Base-by-base conservation (phyloP, 2,797 vertebrate genomes). In the Xenentodon cancila region DNA sequence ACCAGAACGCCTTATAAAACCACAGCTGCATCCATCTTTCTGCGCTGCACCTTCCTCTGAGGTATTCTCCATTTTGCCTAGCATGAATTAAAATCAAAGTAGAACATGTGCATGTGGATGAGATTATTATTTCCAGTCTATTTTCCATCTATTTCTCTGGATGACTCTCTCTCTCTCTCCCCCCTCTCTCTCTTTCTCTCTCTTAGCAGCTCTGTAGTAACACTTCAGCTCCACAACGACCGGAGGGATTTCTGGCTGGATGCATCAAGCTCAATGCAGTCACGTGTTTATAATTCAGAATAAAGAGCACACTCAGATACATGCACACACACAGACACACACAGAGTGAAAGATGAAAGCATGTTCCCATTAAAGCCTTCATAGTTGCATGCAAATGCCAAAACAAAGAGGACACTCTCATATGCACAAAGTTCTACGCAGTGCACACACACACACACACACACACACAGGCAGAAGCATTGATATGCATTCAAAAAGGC, bases 241-340 rank as follows among this genome's bases (percentile, higher is more conserved):
- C 84, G 66, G 59, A 77, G 87, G 88, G 85, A 87, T 85, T 89
- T 88, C 84, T 89, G 86, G 84, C 77, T 90, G 79, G 68, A 76
- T 88, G 90, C 87, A 82, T 88, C 85, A 72, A 25, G 77, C 80
- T 87, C 84, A 60, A 19, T 69, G 50, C 67, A 69, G 81, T 90
- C 90, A 90, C 76, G 79, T 89, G 89, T 89, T 84, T 68, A 82
- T 79, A 79, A 87, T 83, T 82, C 81, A 84, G 83, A 84, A 73
- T 84, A 73, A 79, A 82, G 64, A 78, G 62, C 51, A 0, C 49
- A n/a, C 58, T 2, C 50, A 15, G 47, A 25, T 18, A 18, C 56
- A 22, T n/a, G n/a, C 53, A 55, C 40, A 54, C 57, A 51, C 57
- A 48, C 53, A 53, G 47, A 45, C 27, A 59, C 1, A 58, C 34